Base-by-base conservation (phyloP, 2,888 invertebrate genomes). In the Amphimallon solstitiale region DNA sequence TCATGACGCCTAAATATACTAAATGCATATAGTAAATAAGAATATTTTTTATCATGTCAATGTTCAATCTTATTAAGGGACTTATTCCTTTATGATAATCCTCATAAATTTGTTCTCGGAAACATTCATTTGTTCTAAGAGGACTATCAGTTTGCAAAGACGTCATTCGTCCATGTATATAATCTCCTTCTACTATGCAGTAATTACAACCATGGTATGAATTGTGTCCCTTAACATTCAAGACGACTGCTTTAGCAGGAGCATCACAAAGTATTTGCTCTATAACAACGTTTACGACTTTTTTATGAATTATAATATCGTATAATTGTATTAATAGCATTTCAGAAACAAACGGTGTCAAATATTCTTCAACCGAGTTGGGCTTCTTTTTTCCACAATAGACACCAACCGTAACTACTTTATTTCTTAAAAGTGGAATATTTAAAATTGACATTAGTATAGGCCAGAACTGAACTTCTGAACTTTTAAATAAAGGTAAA, bases 11-110 rank as follows among this genome's bases (percentile, higher is more conserved):
- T 3, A 75, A 46, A 60, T 70, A 75, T n/a, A 71, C 68, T 1
- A 73, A 59, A 51, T 76, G 75, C 73, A 75, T 74, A 45, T 71
- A 72, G 49, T 76, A 72, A 0, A 73, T 21, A 5, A 73, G 73
- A 54, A 75, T 65, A 56, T 72, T 70, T 6, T 70, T 69, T 2
- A 75, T 72, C 72, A 76, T 69, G 43, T 67, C 72, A 48, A 74
- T 59, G 21, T 63, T 43, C 10, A 70, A 15, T 37, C 69, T 62
- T 65, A 70, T 70, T 23, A 76, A 73, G 38, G 61, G 48, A 34
- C 71, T 71, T 43, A 1, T 45, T 14, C 67, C 68, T 17, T 43
- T 59, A 65, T 73, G 75, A 70, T 76, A 70, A 7, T 74, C 71
- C 68, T 66, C 67, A 35, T 76, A 52, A 14, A 45, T 7, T 21